Evolutionary conservation across 2,797 vertebrate genomes (phyloP), one percentile per base, ranked within the genome.

Genomic region (Acanthis flammea): DNA sequence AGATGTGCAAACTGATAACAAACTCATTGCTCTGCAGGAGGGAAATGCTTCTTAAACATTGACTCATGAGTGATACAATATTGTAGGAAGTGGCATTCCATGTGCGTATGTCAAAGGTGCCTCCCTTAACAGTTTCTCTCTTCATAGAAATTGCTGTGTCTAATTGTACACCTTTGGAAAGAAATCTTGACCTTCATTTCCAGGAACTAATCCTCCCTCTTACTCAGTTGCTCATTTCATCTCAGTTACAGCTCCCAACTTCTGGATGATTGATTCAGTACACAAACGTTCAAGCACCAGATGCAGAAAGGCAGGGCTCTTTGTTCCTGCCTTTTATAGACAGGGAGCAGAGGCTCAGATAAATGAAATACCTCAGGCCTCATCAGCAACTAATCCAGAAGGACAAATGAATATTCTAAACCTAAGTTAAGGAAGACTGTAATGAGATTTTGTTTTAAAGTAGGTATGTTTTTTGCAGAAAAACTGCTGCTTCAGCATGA

Each of bases 1-100:
- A 66, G 88, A 78, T 77, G 57, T 96, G 78, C 45, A 90, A 90
- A 70, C 57, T 86, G 90, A 73, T 94, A 80, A 60, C 88, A 93
- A 95, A 95, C 70, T 86, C 81, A 76, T 44, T 76, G 72, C 80
- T 84, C 77, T 85, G 15, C 41, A 31, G 63, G 39, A 39, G 53
- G 27, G 19, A 14, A 57, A 75, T 77, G 70, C 30, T 77, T 44
- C 65, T 89, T 92, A 65, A 86, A 21, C 35, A 86, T 17, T 58
- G 86, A 31, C 68, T 81, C 72, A 27, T 30, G 68, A 87, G 31
- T 82, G 75, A 27, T 28, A 27, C 12, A 45, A 1, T 35, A 70
- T 57, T 60, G 39, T 78, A 75, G 50, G 63, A 87, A 63, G 55
- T 3, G 3, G 8, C 45, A 35, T 71, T 72, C 78, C 55, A 41